phyloP scores from a whole-genome alignment of 2,113 vertebrate genomes.

The Paraplagusia blochii region DNA sequence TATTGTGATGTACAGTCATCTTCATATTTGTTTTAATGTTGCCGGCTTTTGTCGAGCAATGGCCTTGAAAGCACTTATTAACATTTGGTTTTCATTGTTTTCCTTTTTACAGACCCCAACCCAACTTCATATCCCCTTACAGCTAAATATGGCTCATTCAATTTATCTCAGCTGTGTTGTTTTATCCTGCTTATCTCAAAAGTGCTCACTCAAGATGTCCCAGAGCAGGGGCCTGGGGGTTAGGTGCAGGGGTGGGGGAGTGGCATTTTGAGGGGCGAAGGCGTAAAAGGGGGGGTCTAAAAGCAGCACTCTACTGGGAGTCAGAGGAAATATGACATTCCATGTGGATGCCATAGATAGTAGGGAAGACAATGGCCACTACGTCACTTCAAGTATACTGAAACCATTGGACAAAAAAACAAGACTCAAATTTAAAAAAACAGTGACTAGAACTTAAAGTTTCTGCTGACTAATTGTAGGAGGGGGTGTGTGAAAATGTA shows the following conservation, averaged over 20 bases:
- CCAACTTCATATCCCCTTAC: too few species aligned
- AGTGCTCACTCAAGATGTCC: constrained; percentile 33
- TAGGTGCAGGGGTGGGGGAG: too few species aligned
- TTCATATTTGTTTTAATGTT: too few species aligned
- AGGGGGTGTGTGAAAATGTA: too few species aligned
- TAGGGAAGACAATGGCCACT: constrained; percentile 27
- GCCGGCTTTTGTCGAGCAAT: too few species aligned
- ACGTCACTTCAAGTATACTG: constrained; percentile 50
- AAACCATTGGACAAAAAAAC: constrained; percentile 38
- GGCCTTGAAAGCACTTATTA: too few species aligned
- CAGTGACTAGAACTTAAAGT: too few species aligned
- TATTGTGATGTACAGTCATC: too few species aligned
- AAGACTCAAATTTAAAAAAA: constrained; percentile 13
- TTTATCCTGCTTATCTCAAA: constrained; percentile 57
- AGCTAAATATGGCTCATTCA: constrained; percentile 54
- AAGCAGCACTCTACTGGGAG: constrained; percentile 53
- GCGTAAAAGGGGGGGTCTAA: constrained; percentile 38
- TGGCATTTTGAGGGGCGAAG: too few species aligned
- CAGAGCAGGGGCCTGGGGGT: too few species aligned
- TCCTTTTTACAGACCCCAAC: constrained; percentile 46
- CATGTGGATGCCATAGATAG: constrained; percentile 46
- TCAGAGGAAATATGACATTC: constrained; percentile 44
- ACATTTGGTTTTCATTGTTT: constrained; percentile 27
- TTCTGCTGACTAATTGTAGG: too few species aligned
- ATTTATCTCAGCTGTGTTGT: constrained; percentile 56